Percentiles rank a stretch among this genome's conserved stretches.
Evolutionary conservation across 2,113 vertebrate species (phyloP).

Genomic region (Prochilodus magdalenae): DNA sequence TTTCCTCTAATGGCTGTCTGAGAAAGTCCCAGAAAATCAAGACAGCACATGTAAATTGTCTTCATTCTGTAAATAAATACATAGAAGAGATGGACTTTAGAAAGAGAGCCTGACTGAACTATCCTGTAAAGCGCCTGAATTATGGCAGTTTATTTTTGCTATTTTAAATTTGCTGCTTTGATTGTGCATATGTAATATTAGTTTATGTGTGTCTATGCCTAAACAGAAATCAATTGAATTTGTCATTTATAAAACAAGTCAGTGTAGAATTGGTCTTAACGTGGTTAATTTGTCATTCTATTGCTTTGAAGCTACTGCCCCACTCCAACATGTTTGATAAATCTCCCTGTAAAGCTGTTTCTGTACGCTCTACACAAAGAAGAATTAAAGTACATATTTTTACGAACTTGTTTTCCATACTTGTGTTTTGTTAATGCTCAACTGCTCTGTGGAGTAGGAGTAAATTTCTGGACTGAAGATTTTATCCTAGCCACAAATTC

Average conservation of each 20-base stretch:
- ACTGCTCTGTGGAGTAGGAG: neutral
- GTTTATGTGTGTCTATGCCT: conserved; percentile 1
- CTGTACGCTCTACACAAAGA: conserved; percentile 51
- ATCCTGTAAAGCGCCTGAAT: neutral
- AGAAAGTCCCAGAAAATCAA: neutral
- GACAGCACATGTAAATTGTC: conserved; percentile 58
- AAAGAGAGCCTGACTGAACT: neutral
- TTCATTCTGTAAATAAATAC: conserved; percentile 66
- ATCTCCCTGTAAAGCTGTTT: conserved; percentile 35
- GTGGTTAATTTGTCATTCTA: conserved; percentile 13
- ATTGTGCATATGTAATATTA: neutral
- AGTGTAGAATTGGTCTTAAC: neutral
- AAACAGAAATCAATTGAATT: neutral
- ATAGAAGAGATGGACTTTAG: conserved; percentile 14
- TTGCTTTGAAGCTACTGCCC: conserved; percentile 11
- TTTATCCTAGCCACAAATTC: neutral
- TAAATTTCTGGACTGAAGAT: neutral
- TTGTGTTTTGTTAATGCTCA: neutral
- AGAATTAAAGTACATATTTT: conserved; percentile 76
- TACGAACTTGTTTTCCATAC: conserved; percentile 42
- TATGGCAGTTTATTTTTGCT: conserved; percentile 8
- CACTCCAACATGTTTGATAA: neutral
- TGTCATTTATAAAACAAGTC: neutral
- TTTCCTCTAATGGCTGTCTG: conserved; percentile 16
- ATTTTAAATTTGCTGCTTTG: conserved; percentile 3